Conservation (phyloP, 1,140 invertebrate species). For the Drosophila punjabiensis region DNA sequence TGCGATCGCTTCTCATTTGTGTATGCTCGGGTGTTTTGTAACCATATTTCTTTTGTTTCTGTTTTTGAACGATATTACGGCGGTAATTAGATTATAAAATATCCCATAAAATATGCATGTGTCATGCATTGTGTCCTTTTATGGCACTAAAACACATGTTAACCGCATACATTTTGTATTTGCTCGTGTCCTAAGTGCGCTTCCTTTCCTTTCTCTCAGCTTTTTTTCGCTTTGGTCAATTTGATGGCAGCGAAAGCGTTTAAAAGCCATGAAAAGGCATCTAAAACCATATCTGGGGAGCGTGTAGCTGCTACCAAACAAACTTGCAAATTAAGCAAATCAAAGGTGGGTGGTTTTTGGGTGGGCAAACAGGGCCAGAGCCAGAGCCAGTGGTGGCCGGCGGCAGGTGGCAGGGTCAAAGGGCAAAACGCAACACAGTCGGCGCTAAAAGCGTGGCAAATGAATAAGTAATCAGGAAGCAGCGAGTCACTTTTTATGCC, state of each 20-base stretch:
- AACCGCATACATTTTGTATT: conserved; percentile 41
- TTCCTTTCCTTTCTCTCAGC: not conserved
- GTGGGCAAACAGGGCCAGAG: not conserved
- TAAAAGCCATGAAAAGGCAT: conserved; percentile 77
- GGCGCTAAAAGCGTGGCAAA: conserved; percentile 78
- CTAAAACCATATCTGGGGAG: conserved; percentile 21
- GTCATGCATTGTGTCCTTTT: conserved; percentile 78
- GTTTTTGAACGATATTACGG: conserved; percentile 64
- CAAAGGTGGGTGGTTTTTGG: conserved; percentile 36
- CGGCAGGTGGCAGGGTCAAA: conserved; percentile 19
- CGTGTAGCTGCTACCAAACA: conserved; percentile 23
- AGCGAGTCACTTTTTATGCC: conserved; percentile 49
- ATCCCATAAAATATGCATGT: conserved; percentile 79
- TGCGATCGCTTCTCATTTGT: conserved; percentile 68
- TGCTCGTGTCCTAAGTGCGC: conserved; percentile 27
- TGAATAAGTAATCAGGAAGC: conserved; percentile 75
- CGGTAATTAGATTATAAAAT: conserved; percentile 84
- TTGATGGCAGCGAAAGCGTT: conserved; percentile 70
- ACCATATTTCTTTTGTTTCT: conserved; percentile 42
- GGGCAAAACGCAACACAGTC: conserved; percentile 42
- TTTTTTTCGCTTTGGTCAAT: conserved; percentile 67
- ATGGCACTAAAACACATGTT: conserved; percentile 77
- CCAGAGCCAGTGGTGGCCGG: too few species aligned
- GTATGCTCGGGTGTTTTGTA: conserved; percentile 11
- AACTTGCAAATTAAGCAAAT: conserved; percentile 83